phyloP scores from a whole-genome alignment of 1,140 invertebrate genomes.

The Tribolium madens region DNA sequence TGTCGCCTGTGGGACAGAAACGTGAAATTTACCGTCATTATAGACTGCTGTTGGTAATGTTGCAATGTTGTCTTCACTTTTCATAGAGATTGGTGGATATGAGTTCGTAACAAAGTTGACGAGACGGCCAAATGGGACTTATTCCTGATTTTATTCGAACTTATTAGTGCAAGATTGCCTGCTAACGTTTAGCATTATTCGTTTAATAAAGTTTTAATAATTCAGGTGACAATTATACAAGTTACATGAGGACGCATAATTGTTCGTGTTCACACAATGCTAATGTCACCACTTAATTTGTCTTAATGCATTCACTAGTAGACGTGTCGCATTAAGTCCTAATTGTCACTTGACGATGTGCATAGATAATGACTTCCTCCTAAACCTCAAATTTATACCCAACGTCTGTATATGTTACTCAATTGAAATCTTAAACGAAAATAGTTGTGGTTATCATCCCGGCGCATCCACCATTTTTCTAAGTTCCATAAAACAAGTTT shows the following conservation, averaged over 20 bases:
- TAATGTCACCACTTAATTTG: conserved; percentile 50
- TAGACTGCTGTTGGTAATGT: conserved; percentile 6
- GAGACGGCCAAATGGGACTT: conserved; percentile 7
- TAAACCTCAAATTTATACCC: background rate
- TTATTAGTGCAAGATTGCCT: background rate
- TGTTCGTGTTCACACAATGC: conserved; percentile 43
- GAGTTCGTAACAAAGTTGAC: background rate
- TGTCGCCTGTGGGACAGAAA: conserved; percentile 13
- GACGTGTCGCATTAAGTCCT: conserved; percentile 34
- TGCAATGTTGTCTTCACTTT: conserved; percentile 22
- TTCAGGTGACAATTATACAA: conserved; percentile 15
- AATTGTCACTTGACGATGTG: conserved; percentile 50
- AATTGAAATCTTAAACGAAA: no score
- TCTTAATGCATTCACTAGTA: conserved; percentile 45
- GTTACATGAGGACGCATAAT: conserved; percentile 43
- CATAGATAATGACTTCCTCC: conserved; percentile 45
- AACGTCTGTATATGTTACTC: background rate
- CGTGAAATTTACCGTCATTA: conserved; percentile 13
- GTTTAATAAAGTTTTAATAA: conserved; percentile 4
- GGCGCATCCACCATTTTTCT: background rate
- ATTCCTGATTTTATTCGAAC: background rate
- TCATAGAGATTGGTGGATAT: background rate
- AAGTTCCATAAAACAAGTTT: background rate
- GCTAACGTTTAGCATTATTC: background rate
- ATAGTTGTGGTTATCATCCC: background rate